Base-by-base conservation (phyloP, 2,888 invertebrate genomes). In the Seira ritae region DNA sequence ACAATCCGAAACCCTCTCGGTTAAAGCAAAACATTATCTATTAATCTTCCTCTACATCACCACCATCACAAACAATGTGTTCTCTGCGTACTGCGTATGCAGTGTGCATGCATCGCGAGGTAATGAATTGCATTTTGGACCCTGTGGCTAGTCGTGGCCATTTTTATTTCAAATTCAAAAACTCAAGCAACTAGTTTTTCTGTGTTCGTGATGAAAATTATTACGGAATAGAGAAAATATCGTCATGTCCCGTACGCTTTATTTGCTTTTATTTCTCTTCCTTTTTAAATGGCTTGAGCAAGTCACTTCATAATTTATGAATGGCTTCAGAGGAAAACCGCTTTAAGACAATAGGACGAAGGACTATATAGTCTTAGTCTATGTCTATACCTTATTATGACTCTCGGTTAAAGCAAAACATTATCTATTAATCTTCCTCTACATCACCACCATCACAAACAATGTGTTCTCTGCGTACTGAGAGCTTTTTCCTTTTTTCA, bases 261-360 rank as follows among this genome's bases (percentile, higher is more conserved):
- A 55, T 55, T 55, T 55, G 55, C 55, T 55, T 55, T 55, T 55
- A 55, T 55, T 55, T 55, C 55, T 55, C 55, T 55, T 55, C 55
- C 55, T 55, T 55, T 55, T n/a, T n/a, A 55, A 55, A 55, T 55
- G 55, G 55, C 55, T 3, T 55, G 15, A 55, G 31, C 55, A n/a
- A 62, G 62, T 73, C 55, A 23, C 73, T 19, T 15, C 62, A 37
- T 73, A 73, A 73, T 73, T 73, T 73, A 73, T 73, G 73, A 73
- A 73, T 73, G 73, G 73, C 20, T 55, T 55, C 55, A 55, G 55
- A 55, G 17, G 37, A 24, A 62, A 62, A 73, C 65, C 60, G 31
- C 73, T 73, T 31, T 3, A 71, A 73, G 37, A 73, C 73, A 73
- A 73, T 65, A 60, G 23, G 3, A 73, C 10, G 68, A 31, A 55